These are phyloP conservation scores for Nyctereutes procyonoides DNA, from an alignment of 2,113 vertebrate genomes.

Conservation along the genomic window DNA sequence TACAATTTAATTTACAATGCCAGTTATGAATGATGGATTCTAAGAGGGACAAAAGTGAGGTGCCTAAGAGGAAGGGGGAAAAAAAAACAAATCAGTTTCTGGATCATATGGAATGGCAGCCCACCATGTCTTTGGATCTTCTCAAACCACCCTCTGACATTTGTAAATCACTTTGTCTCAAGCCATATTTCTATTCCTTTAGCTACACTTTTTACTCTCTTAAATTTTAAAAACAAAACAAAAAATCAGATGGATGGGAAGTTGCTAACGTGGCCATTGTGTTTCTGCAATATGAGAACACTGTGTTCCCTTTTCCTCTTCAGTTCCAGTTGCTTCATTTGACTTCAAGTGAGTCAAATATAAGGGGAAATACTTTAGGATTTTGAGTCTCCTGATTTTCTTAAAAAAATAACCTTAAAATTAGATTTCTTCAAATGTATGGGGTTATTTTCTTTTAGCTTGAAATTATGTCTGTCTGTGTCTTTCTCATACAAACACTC, in stretches of 20 bases:
- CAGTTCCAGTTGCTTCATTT: slow-evolving; percentile 49
- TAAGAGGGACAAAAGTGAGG: slow-evolving; percentile 62
- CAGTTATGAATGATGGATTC: slow-evolving; percentile 72
- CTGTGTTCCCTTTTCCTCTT: slow-evolving; percentile 45
- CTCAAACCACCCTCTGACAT: slow-evolving; percentile 65
- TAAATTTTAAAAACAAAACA: slow-evolving; percentile 52
- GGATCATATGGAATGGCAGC: slow-evolving; percentile 49
- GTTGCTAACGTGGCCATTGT: slow-evolving; percentile 72
- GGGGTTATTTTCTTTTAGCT: background rate
- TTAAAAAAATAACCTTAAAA: background rate
- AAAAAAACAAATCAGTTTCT: background rate
- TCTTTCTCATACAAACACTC: background rate
- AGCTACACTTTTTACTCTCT: slow-evolving; percentile 73
- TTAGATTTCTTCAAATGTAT: background rate
- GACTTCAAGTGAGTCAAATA: slow-evolving; percentile 60
- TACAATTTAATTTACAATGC: slow-evolving; percentile 76
- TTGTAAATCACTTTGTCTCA: slow-evolving; percentile 73
- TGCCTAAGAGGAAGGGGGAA: background rate
- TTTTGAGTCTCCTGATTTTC: background rate
- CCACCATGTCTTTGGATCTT: slow-evolving; percentile 69
- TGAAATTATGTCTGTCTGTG: background rate
- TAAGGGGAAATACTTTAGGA: slow-evolving; percentile 38
- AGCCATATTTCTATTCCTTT: slow-evolving; percentile 73
- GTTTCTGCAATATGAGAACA: slow-evolving; percentile 56
- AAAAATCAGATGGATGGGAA: slow-evolving; percentile 59